Evolutionary conservation across 1,140 invertebrate species (phyloP).

Genomic region (Ceratosolen fusciceps): DNA sequence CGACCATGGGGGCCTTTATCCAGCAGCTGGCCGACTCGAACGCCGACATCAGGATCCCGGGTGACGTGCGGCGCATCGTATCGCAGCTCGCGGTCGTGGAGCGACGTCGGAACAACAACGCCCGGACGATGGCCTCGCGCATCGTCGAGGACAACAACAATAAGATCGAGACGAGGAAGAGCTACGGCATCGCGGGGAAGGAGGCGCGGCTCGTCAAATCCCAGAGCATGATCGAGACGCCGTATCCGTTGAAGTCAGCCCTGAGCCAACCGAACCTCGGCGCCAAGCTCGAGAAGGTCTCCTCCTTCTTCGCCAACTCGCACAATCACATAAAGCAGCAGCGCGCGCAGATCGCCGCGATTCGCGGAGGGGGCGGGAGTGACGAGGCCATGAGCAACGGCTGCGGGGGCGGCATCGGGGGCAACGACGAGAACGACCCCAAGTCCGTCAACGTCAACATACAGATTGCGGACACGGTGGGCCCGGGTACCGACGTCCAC

Average conservation of each 20-base stretch:
- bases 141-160: conserved; percentile 71
- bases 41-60: conserved; percentile 76
- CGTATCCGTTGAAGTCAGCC: conserved; percentile 67
- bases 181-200: conserved; percentile 64
- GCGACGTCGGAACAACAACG: conserved; percentile 66
- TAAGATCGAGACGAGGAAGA: conserved; percentile 70
- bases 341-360: conserved; percentile 61
- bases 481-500: conserved; percentile 39
- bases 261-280: conserved; percentile 70
- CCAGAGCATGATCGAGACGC: conserved; percentile 56
- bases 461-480: conserved; percentile 63
- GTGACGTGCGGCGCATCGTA: conserved; percentile 77
- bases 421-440: conserved; percentile 66
- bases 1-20: conserved; percentile 76
- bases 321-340: conserved; percentile 78
- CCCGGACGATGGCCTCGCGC: conserved; percentile 71
- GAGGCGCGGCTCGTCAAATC: conserved; percentile 60
- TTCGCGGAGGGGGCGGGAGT: conserved; percentile 57
- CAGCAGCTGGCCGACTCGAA: conserved; percentile 74
- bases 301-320: conserved; percentile 76
- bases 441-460: conserved; percentile 69
- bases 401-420: conserved; percentile 53
- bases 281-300: conserved; percentile 69
- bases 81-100: conserved; percentile 72
- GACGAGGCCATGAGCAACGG: conserved; percentile 50